Conservation (phyloP, 2,888 invertebrate genomes). For the Nephrocerus scutellatus region DNA sequence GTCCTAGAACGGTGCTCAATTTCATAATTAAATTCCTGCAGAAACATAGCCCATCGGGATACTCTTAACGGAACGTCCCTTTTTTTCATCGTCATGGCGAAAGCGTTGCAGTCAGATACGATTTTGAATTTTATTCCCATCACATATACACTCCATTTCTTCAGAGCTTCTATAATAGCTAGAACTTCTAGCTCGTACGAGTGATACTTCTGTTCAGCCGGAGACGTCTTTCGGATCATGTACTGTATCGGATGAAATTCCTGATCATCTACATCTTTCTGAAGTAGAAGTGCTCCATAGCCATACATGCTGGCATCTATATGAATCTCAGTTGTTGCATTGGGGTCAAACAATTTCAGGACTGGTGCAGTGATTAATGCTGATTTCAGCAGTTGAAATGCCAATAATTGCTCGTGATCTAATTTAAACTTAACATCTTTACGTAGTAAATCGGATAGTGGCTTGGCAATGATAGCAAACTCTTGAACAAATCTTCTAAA, state of each 20-base stretch:
- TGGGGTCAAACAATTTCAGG: slow-evolving; percentile 17
- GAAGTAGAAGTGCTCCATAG: slow-evolving; percentile 19
- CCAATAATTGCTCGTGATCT: slow-evolving; percentile 2
- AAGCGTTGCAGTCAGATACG: slow-evolving; percentile 33
- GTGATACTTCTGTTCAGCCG: slow-evolving; percentile 15
- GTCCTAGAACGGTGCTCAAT: slow-evolving; percentile 14
- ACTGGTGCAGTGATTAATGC: slow-evolving; percentile 13
- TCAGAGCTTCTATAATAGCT: slow-evolving; percentile 17
- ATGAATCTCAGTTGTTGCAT: slow-evolving; percentile 19
- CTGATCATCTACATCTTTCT: slow-evolving; percentile 15
- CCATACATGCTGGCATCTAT: slow-evolving; percentile 22
- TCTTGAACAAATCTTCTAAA: slow-evolving; percentile 14
- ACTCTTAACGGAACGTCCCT: slow-evolving; percentile 20
- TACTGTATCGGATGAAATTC: slow-evolving; percentile 14
- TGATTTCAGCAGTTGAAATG: slow-evolving; percentile 15
- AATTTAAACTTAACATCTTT: slow-evolving; percentile 16
- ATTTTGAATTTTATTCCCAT: slow-evolving; percentile 30
- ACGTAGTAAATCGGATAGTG: slow-evolving; percentile 28
- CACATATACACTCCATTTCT: slow-evolving; percentile 29
- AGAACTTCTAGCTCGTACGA: slow-evolving; percentile 25
- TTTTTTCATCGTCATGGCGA: slow-evolving; percentile 33
- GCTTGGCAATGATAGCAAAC: slow-evolving; percentile 31
- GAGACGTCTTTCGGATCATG: slow-evolving; percentile 20
- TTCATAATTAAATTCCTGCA: slow-evolving; percentile 15
- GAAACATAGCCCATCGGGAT: slow-evolving; percentile 12